These are phyloP conservation scores for Eurois occulta DNA, from an alignment of 2,888 invertebrate genomes.

Conservation along the genomic window DNA sequence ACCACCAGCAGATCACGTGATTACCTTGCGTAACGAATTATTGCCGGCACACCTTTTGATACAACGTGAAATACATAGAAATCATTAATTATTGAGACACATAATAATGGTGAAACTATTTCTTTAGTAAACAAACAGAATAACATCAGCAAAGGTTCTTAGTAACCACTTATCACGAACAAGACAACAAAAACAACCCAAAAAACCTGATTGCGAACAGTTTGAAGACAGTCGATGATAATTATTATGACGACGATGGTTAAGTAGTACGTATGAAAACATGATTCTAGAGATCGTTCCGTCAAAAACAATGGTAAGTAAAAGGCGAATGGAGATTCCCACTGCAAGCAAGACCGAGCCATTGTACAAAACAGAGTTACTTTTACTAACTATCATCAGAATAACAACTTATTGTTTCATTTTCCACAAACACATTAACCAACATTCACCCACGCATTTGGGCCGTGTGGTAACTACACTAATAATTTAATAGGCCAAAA, in stretches of 20 bases:
- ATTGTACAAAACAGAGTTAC: conserved; percentile 79
- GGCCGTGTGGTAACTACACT: conserved; percentile 41
- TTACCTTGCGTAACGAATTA: conserved; percentile 85
- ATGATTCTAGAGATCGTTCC: conserved; percentile 66
- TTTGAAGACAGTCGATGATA: conserved; percentile 39
- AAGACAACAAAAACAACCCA: conserved; percentile 22
- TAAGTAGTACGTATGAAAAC: conserved; percentile 65
- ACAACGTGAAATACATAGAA: conserved; percentile 85
- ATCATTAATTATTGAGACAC: conserved; percentile 84
- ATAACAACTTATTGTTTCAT: conserved; percentile 73
- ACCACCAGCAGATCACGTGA: conserved; percentile 87
- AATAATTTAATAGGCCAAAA: conserved; percentile 32
- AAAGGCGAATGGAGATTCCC: conserved; percentile 82
- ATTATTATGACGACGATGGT: conserved; percentile 47
- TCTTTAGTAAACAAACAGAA: conserved; percentile 74
- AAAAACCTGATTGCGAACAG: conserved; percentile 9
- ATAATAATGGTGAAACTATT: conserved; percentile 79
- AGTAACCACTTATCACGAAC: conserved; percentile 11
- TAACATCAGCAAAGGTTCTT: conserved; percentile 63
- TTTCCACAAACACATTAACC: conserved; percentile 68
- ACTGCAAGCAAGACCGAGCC: conserved; percentile 75
- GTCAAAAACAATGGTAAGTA: conserved; percentile 83
- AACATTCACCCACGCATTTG: conserved; percentile 56
- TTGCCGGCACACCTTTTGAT: conserved; percentile 85
- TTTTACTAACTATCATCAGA: conserved; percentile 80